Conservation (phyloP, 2,797 vertebrate genomes). For the Trematomus bernacchii region DNA sequence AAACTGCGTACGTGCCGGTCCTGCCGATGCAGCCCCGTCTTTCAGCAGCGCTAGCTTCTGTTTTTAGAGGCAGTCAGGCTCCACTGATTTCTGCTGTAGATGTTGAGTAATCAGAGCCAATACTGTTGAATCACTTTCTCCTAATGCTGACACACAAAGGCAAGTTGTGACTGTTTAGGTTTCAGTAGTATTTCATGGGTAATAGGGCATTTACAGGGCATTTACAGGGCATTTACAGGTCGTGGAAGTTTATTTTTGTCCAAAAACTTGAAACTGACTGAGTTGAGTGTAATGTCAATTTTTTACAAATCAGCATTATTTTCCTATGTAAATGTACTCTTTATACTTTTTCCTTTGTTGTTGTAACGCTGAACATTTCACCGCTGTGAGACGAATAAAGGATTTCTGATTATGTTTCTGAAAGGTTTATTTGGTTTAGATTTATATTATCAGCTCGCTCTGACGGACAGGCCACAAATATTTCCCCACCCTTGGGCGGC, state of each 20-base stretch:
- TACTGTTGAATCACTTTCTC: conserved; percentile 28
- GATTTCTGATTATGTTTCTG: no score
- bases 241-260: conserved; percentile 4
- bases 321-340: no score
- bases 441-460: not conserved
- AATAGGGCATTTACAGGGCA: conserved; percentile 5
- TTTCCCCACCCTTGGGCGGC: no score
- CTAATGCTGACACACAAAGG: conserved; percentile 6
- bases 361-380: no score
- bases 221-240: no score
- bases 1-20: conserved; percentile 44
- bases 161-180: conserved; percentile 34
- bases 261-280: not conserved
- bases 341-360: no score
- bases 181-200: not conserved
- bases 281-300: not conserved
- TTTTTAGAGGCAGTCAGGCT: conserved; percentile 56
- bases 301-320: no score
- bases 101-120: conserved; percentile 52
- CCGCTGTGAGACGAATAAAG: no score
- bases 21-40: conserved; percentile 30
- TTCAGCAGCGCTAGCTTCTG: conserved; percentile 45
- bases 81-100: conserved; percentile 34
- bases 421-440: not conserved
- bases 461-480: no score